Evolutionary conservation across 2,797 vertebrate species (phyloP).

Genomic region (Odontamblyopus lacepedii): DNA sequence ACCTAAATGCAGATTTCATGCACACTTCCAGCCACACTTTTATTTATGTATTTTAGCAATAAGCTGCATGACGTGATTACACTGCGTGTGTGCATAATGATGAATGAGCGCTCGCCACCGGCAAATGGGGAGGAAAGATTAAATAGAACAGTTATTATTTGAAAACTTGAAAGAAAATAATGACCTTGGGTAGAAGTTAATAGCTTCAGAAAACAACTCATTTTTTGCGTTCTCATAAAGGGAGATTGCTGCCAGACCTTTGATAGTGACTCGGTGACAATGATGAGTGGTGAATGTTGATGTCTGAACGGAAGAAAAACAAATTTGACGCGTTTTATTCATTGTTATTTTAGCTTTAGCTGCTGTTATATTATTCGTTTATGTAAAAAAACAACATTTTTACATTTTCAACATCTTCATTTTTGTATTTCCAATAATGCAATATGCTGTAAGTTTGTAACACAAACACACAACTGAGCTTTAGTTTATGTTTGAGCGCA

Average conservation of each 20-base stretch:
- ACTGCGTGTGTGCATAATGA: conserved; percentile 41
- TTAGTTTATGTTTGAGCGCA: too few species aligned
- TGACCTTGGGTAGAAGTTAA: conserved; percentile 43
- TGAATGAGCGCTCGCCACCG: conserved; percentile 37
- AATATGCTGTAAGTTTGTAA: neutral
- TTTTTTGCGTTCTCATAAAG: conserved; percentile 30
- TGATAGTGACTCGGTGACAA: conserved; percentile 20
- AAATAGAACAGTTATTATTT: conserved; percentile 40
- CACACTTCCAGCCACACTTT: neutral
- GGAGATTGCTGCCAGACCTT: conserved; percentile 20
- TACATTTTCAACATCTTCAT: neutral
- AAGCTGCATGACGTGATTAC: conserved; percentile 14
- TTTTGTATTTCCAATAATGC: neutral
- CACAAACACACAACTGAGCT: too few species aligned
- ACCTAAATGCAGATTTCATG: neutral
- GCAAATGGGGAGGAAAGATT: conserved; percentile 44
- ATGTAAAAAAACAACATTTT: neutral
- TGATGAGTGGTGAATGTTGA: conserved; percentile 26
- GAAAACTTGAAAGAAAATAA: conserved; percentile 40
- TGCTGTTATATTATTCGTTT: neutral
- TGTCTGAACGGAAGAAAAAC: conserved; percentile 33
- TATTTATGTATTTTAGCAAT: conserved; percentile 1
- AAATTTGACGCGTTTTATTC: conserved; percentile 34
- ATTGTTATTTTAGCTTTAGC: conserved; percentile 29
- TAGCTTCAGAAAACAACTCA: conserved; percentile 25